These are phyloP conservation scores for Rhagologus leucostigma DNA, from an alignment of 2,113 vertebrate genomes.

Conservation along the genomic window DNA sequence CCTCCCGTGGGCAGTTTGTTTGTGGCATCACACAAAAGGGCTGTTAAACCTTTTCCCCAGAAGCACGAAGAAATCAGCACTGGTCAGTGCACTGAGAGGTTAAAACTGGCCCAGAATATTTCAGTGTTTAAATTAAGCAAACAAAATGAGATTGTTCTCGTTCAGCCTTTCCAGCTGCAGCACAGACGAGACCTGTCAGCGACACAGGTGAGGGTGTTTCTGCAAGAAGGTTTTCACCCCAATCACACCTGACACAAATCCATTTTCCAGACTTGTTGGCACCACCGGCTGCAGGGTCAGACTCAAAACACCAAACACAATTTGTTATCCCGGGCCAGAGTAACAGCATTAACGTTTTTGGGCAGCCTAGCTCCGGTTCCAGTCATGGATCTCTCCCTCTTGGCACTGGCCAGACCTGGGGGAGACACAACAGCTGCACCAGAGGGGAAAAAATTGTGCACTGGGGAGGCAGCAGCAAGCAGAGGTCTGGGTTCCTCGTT, in stretches of 20 bases:
- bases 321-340: not conserved
- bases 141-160: not conserved
- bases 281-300: not conserved
- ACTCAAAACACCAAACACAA: not conserved
- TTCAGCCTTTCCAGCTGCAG: not conserved
- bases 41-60: not conserved
- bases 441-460: not conserved
- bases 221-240: not conserved
- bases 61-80: not conserved
- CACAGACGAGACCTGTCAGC: not conserved
- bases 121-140: not conserved
- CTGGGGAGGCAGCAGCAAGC: not conserved
- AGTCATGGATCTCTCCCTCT: not conserved
- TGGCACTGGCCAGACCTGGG: not conserved
- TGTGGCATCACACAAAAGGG: not conserved
- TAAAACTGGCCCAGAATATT: not conserved
- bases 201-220: not conserved
- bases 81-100: not conserved
- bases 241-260: not conserved
- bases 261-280: not conserved
- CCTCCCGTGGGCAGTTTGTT: rapidly evolving
- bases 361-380: not conserved
- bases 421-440: not conserved
- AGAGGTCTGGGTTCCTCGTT: not conserved
- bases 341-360: not conserved